Evolutionary conservation across 2,888 invertebrate species (phyloP).

Genomic region (Germaria angustata): DNA sequence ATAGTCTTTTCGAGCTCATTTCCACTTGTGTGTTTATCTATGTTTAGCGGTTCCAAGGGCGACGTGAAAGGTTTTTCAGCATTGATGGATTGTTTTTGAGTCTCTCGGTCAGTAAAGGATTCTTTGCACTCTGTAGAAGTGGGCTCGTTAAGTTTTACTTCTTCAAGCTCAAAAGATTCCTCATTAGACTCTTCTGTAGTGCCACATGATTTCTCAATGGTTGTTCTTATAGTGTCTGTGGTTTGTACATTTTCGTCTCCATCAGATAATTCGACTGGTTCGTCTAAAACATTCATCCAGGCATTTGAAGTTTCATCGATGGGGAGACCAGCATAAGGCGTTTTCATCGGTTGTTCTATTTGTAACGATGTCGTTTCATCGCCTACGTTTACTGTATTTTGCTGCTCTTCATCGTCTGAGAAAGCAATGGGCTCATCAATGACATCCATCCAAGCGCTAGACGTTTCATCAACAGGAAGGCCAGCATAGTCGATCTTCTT

Average conservation of each 20-base stretch:
- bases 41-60: background rate
- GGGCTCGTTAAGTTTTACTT: background rate
- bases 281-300: slow-evolving; percentile 77
- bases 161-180: slow-evolving; percentile 9
- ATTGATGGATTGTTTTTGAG: no score
- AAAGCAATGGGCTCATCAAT: slow-evolving; percentile 77
- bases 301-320: slow-evolving; percentile 74
- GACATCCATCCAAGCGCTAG: slow-evolving; percentile 75
- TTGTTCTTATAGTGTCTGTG: background rate
- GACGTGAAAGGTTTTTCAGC: slow-evolving; percentile 1
- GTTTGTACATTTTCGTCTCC: slow-evolving; percentile 70
- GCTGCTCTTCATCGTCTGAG: slow-evolving; percentile 73
- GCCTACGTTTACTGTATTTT: background rate
- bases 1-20: no score
- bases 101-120: no score
- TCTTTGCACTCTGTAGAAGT: slow-evolving; percentile 43
- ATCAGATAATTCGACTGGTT: slow-evolving; percentile 75
- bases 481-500: slow-evolving; percentile 66
- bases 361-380: background rate
- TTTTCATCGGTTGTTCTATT: slow-evolving; percentile 69
- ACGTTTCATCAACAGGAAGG: slow-evolving; percentile 75
- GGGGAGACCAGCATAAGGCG: slow-evolving; percentile 72
- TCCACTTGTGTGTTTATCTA: no score
- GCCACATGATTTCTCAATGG: no score
- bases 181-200: background rate